These are phyloP conservation scores for Cosmopolites sordidus DNA, from an alignment of 2,888 invertebrate species.

Conservation along the genomic window DNA sequence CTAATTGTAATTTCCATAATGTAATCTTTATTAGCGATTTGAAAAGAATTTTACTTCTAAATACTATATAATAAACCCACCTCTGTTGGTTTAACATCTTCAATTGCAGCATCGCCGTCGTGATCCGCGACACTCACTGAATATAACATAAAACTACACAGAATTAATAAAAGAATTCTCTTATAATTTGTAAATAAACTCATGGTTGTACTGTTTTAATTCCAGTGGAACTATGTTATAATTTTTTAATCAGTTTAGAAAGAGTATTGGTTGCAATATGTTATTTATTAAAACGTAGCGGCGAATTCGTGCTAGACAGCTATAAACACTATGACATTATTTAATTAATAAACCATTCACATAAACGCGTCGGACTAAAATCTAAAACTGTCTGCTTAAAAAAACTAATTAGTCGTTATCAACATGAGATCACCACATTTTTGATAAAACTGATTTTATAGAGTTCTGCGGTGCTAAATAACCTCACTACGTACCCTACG, in stretches of 20 bases:
- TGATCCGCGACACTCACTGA: neutral
- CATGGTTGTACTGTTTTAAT: neutral
- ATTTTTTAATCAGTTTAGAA: neutral
- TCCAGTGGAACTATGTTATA: neutral
- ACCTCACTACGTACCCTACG: neutral
- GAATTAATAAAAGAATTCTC: neutral
- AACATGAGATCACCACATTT: neutral
- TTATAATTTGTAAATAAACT: neutral
- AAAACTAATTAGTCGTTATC: neutral
- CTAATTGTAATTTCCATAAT: too few species aligned
- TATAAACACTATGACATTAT: neutral
- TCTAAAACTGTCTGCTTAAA: too few species aligned
- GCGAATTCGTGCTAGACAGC: neutral
- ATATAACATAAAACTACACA: neutral
- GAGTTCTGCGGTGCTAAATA: neutral
- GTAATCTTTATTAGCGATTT: too few species aligned
- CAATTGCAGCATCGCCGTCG: too few species aligned
- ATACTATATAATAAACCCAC: too few species aligned
- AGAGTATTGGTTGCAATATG: neutral
- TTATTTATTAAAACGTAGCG: neutral
- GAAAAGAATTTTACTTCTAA: too few species aligned
- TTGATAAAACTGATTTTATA: conserved; percentile 1
- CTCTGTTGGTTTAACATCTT: neutral
- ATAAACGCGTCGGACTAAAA: too few species aligned
- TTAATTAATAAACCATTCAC: neutral